A percentile compares a stretch with the other conserved stretches of the same genome.
phyloP scores from a whole-genome alignment of 2,888 invertebrate species.

The Synanthedon andrenaeformis region DNA sequence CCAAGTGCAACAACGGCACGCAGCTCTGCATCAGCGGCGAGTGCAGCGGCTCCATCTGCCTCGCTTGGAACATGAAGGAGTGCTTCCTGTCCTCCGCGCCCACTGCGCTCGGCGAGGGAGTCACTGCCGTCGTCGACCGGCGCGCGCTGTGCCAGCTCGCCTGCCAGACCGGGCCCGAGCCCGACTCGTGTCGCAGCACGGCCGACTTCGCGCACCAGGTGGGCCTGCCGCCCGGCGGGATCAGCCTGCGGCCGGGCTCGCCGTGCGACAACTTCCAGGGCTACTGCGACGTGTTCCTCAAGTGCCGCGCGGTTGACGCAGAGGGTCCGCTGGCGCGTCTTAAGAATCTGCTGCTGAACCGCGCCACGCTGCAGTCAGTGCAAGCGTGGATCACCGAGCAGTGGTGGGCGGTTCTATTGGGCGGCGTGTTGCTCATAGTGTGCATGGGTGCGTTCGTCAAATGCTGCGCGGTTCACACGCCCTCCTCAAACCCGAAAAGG shows the following conservation, averaged over 20 bases:
- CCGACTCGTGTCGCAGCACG: conserved; percentile 83
- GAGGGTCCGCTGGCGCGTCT: conserved; percentile 97
- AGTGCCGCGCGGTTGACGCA: conserved; percentile 98
- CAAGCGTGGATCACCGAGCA: conserved; percentile 95
- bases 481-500: conserved; percentile 97
- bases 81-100: conserved; percentile 91
- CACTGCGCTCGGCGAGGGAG: conserved; percentile 62
- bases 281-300: conserved; percentile 99
- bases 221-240: conserved; percentile 82
- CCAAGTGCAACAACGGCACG: conserved; percentile 93
- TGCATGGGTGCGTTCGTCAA: conserved; percentile 99
- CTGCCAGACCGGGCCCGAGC: conserved; percentile 87
- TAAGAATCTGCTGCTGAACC: conserved; percentile 94
- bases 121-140: conserved; percentile 77
- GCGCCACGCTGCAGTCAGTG: conserved; percentile 87
- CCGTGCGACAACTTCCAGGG: conserved; percentile 99
- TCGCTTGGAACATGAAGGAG: conserved; percentile 93
- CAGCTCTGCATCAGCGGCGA: conserved; percentile 90
- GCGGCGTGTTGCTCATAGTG: conserved; percentile 91
- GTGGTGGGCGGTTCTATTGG: conserved; percentile 96
- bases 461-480: conserved; percentile 99
- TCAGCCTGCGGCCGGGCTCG: conserved; percentile 92
- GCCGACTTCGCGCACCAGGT: conserved; percentile 84
- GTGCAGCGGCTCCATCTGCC: conserved; percentile 95
- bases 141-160: conserved; percentile 94